A percentile compares a stretch with the other conserved stretches of the same genome.
Conservation (phyloP, 2,113 vertebrate species). For the Numida meleagris region DNA sequence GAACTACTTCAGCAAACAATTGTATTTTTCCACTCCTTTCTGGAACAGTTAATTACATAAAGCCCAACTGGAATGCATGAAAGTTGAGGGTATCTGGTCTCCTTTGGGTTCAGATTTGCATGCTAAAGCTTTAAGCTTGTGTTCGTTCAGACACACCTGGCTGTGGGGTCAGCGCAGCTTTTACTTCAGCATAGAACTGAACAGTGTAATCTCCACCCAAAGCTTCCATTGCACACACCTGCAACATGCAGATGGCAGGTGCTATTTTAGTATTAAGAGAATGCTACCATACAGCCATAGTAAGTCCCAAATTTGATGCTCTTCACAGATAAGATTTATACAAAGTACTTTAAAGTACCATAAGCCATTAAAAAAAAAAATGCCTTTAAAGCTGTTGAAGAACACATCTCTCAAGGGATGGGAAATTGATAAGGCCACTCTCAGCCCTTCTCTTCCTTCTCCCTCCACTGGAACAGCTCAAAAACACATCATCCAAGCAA, state of each 20-base stretch:
- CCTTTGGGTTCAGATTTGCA: neutral
- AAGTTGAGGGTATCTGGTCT: neutral
- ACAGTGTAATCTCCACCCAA: neutral
- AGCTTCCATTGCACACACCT: neutral
- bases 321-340: neutral
- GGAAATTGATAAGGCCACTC: neutral
- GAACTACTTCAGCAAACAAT: neutral
- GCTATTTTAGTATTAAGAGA: neutral
- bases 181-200: neutral
- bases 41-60: neutral
- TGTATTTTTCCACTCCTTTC: neutral
- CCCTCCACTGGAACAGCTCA: neutral
- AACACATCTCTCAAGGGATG: rapidly evolving
- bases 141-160: neutral
- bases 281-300: neutral
- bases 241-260: neutral
- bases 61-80: rapidly evolving
- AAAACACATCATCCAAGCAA: neutral
- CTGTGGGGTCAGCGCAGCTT: neutral
- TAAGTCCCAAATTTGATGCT: neutral
- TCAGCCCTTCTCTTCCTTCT: neutral
- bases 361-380: neutral
- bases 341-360: neutral
- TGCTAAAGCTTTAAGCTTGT: rapidly evolving
- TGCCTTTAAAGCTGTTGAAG: neutral